A percentile compares a stretch with the other conserved stretches of the same genome.
phyloP scores from a whole-genome alignment of 2,888 invertebrate species.

The Malthinus flaveolus region DNA sequence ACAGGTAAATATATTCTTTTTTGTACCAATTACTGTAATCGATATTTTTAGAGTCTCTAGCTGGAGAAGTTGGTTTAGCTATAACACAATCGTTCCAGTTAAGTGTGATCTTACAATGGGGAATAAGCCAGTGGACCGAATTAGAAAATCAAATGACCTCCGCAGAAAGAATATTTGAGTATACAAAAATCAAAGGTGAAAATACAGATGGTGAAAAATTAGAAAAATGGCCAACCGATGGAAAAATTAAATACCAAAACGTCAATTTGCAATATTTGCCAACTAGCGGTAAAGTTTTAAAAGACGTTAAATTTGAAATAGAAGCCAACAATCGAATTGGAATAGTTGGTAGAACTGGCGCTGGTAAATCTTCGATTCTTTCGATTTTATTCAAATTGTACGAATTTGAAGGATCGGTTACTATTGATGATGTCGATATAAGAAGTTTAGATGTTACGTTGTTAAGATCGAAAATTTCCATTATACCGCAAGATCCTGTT shows the following conservation, averaged over 20 bases:
- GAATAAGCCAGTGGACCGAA: background rate
- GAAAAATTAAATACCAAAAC: constrained; percentile 68
- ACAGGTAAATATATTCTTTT: background rate
- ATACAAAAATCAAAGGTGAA: background rate
- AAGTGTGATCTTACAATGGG: background rate
- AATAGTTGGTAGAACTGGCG: constrained; percentile 82
- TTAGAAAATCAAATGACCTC: background rate
- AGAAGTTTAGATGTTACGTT: constrained; percentile 72
- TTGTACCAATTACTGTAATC: background rate
- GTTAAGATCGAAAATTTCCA: constrained; percentile 77
- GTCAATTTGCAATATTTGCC: constrained; percentile 74
- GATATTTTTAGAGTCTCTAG: background rate
- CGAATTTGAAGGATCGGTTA: constrained; percentile 74
- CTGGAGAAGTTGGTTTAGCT: background rate
- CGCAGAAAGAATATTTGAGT: background rate
- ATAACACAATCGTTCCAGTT: background rate
- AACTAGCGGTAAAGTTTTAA: constrained; percentile 73
- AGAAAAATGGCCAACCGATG: constrained; percentile 69
- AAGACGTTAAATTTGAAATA: constrained; percentile 68
- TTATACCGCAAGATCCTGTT: constrained; percentile 87
- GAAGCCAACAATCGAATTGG: constrained; percentile 74
- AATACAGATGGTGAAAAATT: background rate
- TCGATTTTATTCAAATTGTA: constrained; percentile 81
- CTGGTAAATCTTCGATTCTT: constrained; percentile 79
- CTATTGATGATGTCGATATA: constrained; percentile 79